Evolutionary conservation across 1,140 invertebrate genomes (phyloP).

Genomic region (Drosophila cardini): DNA sequence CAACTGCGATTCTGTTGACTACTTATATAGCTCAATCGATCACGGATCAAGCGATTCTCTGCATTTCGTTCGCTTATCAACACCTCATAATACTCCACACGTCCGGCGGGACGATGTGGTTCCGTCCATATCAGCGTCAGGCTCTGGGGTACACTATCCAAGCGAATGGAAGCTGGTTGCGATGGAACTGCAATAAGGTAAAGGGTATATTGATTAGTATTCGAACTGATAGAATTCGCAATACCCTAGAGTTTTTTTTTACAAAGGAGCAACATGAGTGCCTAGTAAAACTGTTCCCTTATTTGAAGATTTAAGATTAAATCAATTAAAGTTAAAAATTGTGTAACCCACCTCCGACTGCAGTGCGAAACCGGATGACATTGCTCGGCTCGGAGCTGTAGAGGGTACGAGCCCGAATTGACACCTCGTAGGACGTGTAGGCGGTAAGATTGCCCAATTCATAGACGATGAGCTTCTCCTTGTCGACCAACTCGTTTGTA

Average conservation of each 20-base stretch:
- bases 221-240: background rate
- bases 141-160: constrained; percentile 41
- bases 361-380: constrained; percentile 50
- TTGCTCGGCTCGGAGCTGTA: constrained; percentile 67
- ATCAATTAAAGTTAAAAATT: background rate
- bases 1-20: constrained; percentile 42
- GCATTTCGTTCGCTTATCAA: constrained; percentile 44
- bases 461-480: constrained; percentile 50
- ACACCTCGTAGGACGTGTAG: constrained; percentile 60
- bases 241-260: too few species aligned
- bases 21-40: constrained; percentile 40
- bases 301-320: too few species aligned
- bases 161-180: constrained; percentile 14
- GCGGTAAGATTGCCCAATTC: constrained; percentile 60
- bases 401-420: constrained; percentile 50
- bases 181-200: constrained; percentile 51
- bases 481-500: constrained; percentile 56
- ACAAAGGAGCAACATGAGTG: too few species aligned
- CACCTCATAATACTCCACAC: constrained; percentile 65
- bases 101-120: constrained; percentile 52
- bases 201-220: background rate
- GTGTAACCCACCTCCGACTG: constrained; percentile 58
- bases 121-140: constrained; percentile 50
- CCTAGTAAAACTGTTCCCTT: too few species aligned
- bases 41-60: constrained; percentile 30